phyloP scores from a whole-genome alignment of 1,140 invertebrate genomes.

The Drosophila kohkoa region DNA sequence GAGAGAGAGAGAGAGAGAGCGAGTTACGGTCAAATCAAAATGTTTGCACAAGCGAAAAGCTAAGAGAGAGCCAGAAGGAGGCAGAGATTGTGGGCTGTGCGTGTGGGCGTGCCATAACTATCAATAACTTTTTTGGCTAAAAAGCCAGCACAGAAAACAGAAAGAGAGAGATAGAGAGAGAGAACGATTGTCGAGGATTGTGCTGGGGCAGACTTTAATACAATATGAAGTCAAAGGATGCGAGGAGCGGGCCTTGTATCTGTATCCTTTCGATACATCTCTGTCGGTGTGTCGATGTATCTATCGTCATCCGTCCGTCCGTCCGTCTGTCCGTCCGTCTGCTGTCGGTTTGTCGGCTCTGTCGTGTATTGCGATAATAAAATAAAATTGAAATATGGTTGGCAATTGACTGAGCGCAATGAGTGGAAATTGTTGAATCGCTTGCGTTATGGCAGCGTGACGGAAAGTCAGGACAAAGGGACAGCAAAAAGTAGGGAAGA shows the following conservation, averaged over 20 bases:
- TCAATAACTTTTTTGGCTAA: conserved; percentile 69
- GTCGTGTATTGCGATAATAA: conserved; percentile 67
- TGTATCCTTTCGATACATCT: conserved; percentile 48
- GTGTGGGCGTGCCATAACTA: conserved; percentile 73
- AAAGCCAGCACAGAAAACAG: conserved; percentile 37
- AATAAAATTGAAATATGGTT: conserved; percentile 82
- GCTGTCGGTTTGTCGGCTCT: background rate
- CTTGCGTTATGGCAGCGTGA: conserved; percentile 41
- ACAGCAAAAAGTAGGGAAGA: background rate
- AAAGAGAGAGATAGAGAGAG: background rate
- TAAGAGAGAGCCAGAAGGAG: background rate
- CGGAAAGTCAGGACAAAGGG: conserved; percentile 1
- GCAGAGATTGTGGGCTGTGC: conserved; percentile 18
- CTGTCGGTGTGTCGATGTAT: background rate
- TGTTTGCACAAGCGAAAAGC: conserved; percentile 23
- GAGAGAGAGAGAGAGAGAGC: conserved; percentile 10
- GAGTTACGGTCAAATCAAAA: conserved; percentile 67
- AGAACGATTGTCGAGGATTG: conserved; percentile 2
- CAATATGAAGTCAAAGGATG: conserved; percentile 70
- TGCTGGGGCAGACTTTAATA: conserved; percentile 56
- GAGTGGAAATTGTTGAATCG: conserved; percentile 67
- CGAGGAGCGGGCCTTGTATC: conserved; percentile 47
- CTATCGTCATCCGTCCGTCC: background rate
- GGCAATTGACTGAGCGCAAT: conserved; percentile 75
- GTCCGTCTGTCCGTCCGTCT: background rate